These are phyloP conservation scores for Hypotaenidia philippensis DNA, from an alignment of 2,797 vertebrate species.

Conservation along the genomic window DNA sequence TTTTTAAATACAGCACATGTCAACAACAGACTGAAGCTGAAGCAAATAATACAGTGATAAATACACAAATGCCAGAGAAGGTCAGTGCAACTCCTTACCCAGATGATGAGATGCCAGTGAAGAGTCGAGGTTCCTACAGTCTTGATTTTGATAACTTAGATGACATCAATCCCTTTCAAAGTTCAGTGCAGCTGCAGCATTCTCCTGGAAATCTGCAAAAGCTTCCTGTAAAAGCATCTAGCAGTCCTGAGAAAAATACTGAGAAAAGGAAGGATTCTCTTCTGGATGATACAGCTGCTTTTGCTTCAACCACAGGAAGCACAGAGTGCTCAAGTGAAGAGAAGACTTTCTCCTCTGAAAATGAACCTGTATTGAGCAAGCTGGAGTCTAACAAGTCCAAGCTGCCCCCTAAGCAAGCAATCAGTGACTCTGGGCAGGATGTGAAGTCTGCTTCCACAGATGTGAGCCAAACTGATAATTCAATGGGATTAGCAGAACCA, in stretches of 20 bases:
- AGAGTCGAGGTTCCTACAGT: slow-evolving; percentile 82
- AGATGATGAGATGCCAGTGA: slow-evolving; percentile 80
- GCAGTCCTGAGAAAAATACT: background rate
- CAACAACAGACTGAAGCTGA: slow-evolving; percentile 41
- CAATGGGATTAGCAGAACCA: background rate
- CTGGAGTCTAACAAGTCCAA: background rate
- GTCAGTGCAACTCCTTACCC: slow-evolving; percentile 2
- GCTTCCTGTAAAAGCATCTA: background rate
- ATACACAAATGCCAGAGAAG: slow-evolving; percentile 42
- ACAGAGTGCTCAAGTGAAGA: background rate
- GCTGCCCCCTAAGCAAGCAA: background rate
- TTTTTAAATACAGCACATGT: slow-evolving; percentile 31
- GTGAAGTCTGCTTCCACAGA: background rate
- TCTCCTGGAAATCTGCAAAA: slow-evolving; percentile 38
- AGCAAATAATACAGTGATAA: background rate
- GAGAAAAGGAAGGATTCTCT: background rate
- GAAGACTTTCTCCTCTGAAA: background rate
- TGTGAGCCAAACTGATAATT: background rate
- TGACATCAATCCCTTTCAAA: slow-evolving; percentile 40
- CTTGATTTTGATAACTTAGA: slow-evolving; percentile 73
- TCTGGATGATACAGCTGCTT: background rate
- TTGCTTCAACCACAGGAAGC: background rate
- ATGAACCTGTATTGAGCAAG: background rate
- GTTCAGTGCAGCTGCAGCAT: slow-evolving; percentile 54
- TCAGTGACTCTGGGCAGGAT: background rate